phyloP scores from a whole-genome alignment of 2,888 invertebrate species.

The Clostera curtula region DNA sequence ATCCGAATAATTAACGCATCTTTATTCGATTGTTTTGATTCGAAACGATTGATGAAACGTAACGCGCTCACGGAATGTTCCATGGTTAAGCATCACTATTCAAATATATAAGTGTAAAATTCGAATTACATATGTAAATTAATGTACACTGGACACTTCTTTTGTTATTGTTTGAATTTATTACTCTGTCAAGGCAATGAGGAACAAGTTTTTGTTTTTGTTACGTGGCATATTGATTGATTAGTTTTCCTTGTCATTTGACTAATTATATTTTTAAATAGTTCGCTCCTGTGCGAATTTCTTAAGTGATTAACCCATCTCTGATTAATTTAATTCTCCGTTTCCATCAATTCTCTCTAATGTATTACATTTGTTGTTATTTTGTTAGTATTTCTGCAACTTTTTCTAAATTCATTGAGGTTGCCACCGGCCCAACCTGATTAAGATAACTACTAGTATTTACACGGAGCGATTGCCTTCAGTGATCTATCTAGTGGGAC shows the following conservation, averaged over 20 bases:
- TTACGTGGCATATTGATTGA: constrained; percentile 1
- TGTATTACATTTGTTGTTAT: no score
- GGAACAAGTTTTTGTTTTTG: constrained; percentile 13
- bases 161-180: constrained; percentile 21
- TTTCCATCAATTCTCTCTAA: no score
- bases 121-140: constrained; percentile 21
- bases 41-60: constrained; percentile 47
- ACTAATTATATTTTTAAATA: no score
- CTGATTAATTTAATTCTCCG: no score
- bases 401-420: no score
- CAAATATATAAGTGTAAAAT: constrained; percentile 15
- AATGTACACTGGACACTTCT: constrained; percentile 16
- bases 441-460: no score
- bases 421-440: no score
- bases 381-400: no score
- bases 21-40: constrained; percentile 72
- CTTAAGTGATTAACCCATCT: no score
- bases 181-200: constrained; percentile 5
- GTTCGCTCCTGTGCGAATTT: no score
- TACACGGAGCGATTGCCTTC: no score
- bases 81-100: constrained; percentile 19
- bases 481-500: no score
- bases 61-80: constrained; percentile 24
- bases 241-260: constrained; percentile 1
- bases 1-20: constrained; percentile 64